phyloP scores from a whole-genome alignment of 2,888 invertebrate species.

The Lasioglossum oenotherae region DNA sequence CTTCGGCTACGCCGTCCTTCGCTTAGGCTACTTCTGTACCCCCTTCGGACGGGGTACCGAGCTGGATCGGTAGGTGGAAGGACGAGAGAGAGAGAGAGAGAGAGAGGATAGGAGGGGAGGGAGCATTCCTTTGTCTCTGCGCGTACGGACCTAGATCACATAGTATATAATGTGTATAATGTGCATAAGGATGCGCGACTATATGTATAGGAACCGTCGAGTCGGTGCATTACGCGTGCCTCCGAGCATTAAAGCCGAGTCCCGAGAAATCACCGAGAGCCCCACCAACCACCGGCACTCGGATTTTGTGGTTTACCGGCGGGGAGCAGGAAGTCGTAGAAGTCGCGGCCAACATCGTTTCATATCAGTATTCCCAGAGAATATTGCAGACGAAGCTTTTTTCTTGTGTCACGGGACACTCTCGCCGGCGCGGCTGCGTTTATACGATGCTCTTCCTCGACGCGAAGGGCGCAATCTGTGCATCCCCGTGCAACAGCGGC shows the following conservation, averaged over 20 bases:
- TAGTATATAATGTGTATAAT: constrained; percentile 67
- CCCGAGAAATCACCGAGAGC: background rate
- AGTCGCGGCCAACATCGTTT: background rate
- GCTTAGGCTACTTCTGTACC: constrained; percentile 71
- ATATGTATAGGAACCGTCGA: constrained; percentile 30
- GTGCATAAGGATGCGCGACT: constrained; percentile 57
- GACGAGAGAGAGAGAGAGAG: constrained; percentile 74
- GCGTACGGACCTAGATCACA: constrained; percentile 78
- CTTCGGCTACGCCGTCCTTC: constrained; percentile 69
- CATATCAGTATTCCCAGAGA: background rate
- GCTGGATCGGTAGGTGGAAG: constrained; percentile 68
- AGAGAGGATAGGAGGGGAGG: constrained; percentile 59
- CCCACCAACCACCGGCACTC: background rate
- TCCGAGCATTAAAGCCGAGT: background rate
- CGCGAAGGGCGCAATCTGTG: background rate
- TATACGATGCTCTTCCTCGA: background rate
- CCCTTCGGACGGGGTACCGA: constrained; percentile 72
- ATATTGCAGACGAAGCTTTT: background rate
- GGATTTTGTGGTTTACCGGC: constrained; percentile 13
- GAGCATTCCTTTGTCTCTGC: constrained; percentile 83
- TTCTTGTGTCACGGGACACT: background rate
- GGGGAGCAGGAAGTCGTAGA: constrained; percentile 8
- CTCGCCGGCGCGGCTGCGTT: background rate
- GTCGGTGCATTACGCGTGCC: constrained; percentile 29
- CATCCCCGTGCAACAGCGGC: background rate